phyloP scores from a whole-genome alignment of 64 coral and sea anemone species.

The Acropora yongei region DNA sequence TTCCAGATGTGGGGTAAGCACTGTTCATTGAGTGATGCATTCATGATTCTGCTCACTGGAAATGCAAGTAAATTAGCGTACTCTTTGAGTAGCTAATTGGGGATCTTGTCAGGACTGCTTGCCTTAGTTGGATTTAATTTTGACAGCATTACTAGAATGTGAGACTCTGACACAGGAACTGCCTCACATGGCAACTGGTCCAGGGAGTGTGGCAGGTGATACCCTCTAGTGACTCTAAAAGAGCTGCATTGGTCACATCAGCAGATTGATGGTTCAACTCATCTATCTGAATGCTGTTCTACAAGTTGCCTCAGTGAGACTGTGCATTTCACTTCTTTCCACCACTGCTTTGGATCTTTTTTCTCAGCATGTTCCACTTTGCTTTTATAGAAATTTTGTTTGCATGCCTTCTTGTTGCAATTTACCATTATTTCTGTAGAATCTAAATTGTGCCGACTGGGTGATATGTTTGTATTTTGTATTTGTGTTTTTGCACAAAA shows the following conservation, averaged over 20 bases:
- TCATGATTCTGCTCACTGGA: slow-evolving; percentile 34
- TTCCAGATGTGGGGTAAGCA: slow-evolving; percentile 15
- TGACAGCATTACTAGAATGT: slow-evolving; percentile 13
- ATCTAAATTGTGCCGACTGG: slow-evolving; percentile 18
- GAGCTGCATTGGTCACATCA: slow-evolving; percentile 31
- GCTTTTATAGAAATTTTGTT: slow-evolving; percentile 13
- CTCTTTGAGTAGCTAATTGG: slow-evolving; percentile 36
- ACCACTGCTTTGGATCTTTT: slow-evolving; percentile 48
- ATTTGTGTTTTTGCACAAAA: no score
- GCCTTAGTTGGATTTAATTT: slow-evolving; percentile 66
- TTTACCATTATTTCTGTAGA: slow-evolving; percentile 26
- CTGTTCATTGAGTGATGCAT: slow-evolving; percentile 24
- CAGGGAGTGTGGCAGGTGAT: slow-evolving; percentile 22
- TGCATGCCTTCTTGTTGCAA: slow-evolving; percentile 23
- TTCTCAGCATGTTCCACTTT: slow-evolving; percentile 47
- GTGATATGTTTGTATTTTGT: background rate
- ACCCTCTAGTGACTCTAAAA: slow-evolving; percentile 33
- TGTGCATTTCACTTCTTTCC: slow-evolving; percentile 58
- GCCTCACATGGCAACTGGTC: slow-evolving; percentile 3
- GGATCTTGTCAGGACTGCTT: slow-evolving; percentile 38
- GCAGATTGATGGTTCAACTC: background rate
- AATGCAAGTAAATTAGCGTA: slow-evolving; percentile 28
- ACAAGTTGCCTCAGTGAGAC: slow-evolving; percentile 11
- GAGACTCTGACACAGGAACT: background rate
- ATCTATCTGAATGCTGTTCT: slow-evolving; percentile 36